phyloP scores from a whole-genome alignment of 2,888 invertebrate genomes.

The Busseola fusca region DNA sequence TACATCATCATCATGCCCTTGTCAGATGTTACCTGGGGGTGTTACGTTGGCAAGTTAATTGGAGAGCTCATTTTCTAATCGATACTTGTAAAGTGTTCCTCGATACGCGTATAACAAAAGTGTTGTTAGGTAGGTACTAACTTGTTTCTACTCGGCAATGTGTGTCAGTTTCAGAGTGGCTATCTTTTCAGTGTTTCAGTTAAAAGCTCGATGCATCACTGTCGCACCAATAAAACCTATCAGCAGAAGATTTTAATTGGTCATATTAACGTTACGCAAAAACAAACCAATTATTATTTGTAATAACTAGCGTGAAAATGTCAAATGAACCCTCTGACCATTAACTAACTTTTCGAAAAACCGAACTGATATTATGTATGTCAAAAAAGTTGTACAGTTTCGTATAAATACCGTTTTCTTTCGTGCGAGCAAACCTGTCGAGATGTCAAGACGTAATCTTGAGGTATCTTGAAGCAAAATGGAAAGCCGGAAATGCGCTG shows the following conservation, averaged over 20 bases:
- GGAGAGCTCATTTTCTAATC: neutral
- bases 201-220: neutral
- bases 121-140: neutral
- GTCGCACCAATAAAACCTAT: neutral
- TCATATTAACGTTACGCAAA: neutral
- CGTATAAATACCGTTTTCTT: neutral
- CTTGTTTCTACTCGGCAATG: too few species aligned
- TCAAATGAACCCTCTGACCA: neutral
- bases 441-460: constrained; percentile 17
- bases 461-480: constrained; percentile 21
- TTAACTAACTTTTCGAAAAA: neutral
- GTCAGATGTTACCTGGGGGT: too few species aligned
- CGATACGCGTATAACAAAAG: neutral
- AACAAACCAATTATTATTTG: neutral
- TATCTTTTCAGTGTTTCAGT: neutral
- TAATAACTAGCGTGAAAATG: neutral
- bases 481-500: constrained; percentile 10
- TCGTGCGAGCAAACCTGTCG: neutral
- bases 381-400: neutral
- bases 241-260: neutral
- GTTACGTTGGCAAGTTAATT: neutral
- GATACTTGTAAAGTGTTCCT: constrained; percentile 1
- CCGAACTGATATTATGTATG: too few species aligned
- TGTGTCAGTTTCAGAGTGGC: neutral
- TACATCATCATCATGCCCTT: neutral